Conservation (phyloP, 2,113 vertebrate genomes). For the Xiphophorus hellerii region DNA sequence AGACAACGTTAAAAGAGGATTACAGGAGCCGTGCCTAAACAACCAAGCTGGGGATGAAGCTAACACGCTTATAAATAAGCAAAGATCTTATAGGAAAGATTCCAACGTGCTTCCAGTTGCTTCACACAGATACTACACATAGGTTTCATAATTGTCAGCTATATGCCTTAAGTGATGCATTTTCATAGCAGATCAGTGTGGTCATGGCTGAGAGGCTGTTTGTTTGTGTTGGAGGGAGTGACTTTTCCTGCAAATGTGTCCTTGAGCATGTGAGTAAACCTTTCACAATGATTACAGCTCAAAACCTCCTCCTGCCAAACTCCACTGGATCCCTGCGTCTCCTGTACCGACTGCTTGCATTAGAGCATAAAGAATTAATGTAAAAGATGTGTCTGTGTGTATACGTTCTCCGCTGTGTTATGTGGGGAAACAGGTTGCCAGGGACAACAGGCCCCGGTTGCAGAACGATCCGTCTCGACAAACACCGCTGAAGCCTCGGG, state of each 20-base stretch:
- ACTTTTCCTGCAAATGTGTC: conserved; percentile 11
- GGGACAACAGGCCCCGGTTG: conserved; percentile 48
- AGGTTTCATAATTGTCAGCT: conserved; percentile 38
- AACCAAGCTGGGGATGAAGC: conserved; percentile 42
- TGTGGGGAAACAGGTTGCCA: conserved; percentile 41
- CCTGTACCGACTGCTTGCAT: conserved; percentile 11
- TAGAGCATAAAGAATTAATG: conserved; percentile 19
- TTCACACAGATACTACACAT: conserved; percentile 41
- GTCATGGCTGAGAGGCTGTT: not conserved
- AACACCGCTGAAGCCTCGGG: conserved; percentile 45
- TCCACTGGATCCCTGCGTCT: conserved; percentile 17
- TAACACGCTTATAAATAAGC: conserved; percentile 59
- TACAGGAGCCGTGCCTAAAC: conserved; percentile 57
- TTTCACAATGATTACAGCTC: conserved; percentile 17
- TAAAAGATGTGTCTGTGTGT: not conserved
- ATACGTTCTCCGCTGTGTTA: not conserved
- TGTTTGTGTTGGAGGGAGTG: not conserved
- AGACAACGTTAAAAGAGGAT: conserved; percentile 63
- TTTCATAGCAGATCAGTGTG: conserved; percentile 19
- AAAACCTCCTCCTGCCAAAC: not conserved
- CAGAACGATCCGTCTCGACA: conserved; percentile 64
- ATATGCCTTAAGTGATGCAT: conserved; percentile 38
- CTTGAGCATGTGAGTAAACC: conserved; percentile 20
- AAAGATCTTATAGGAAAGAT: conserved; percentile 35
- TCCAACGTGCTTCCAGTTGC: conserved; percentile 26